A percentile compares a stretch with the other conserved stretches of the same genome.
phyloP scores from a whole-genome alignment of 2,113 vertebrate species.

The Pholis gunnellus region DNA sequence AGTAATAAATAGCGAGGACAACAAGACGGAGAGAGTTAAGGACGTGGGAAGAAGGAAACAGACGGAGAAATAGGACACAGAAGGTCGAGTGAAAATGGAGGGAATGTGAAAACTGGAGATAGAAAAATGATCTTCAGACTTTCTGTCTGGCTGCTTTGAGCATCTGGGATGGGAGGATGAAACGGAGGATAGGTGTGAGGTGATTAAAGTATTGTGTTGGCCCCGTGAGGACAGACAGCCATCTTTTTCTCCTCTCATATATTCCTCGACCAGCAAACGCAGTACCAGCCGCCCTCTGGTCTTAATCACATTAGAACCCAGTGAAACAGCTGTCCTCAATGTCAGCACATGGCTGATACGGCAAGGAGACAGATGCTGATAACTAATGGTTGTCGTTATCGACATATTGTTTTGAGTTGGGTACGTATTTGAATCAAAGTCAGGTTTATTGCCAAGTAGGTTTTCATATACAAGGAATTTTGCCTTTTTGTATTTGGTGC shows the following conservation, averaged over 20 bases:
- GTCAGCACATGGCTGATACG: slow-evolving; percentile 29
- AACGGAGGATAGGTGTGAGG: slow-evolving; percentile 33
- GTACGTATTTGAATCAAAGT: too few relatives aligned
- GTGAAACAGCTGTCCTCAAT: slow-evolving; percentile 60
- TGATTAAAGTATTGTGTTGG: slow-evolving; percentile 52
- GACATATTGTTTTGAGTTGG: background rate
- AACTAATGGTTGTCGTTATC: slow-evolving; percentile 20
- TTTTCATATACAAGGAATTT: too few relatives aligned
- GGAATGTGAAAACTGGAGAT: slow-evolving; percentile 6
- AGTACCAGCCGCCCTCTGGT: slow-evolving; percentile 15
- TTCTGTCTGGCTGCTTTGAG: slow-evolving; percentile 33
- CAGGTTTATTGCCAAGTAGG: too few relatives aligned
- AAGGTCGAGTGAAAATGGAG: slow-evolving; percentile 26
- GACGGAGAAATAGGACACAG: slow-evolving; percentile 32
- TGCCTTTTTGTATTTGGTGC: too few relatives aligned
- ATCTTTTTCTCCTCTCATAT: slow-evolving; percentile 36
- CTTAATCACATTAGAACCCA: slow-evolving; percentile 45
- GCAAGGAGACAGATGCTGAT: slow-evolving; percentile 35
- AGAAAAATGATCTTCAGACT: slow-evolving; percentile 43
- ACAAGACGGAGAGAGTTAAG: slow-evolving; percentile 36
- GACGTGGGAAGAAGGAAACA: slow-evolving; percentile 16
- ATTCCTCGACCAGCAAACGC: slow-evolving; percentile 21
- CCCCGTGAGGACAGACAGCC: slow-evolving; percentile 37
- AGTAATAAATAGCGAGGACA: slow-evolving; percentile 46
- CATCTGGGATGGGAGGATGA: slow-evolving; percentile 49